Conservation (phyloP, 2,888 invertebrate genomes). For the Homarus gammarus region DNA sequence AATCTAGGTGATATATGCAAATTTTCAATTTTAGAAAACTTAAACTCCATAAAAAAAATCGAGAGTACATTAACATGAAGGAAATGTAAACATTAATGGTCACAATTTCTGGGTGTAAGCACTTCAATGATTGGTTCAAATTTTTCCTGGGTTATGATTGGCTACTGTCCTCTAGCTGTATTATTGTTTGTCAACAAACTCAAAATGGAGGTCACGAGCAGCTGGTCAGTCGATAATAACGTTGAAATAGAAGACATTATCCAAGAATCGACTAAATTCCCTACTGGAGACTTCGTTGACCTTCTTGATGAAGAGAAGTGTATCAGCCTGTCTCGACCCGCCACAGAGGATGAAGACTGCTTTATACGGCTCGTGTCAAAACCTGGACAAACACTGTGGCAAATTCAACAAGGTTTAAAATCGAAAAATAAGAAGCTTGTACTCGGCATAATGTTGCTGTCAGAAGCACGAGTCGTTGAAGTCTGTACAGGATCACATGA, state of each 20-base stretch:
- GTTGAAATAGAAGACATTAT: conserved; percentile 5
- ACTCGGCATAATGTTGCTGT: conserved; percentile 22
- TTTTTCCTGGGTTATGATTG: not conserved
- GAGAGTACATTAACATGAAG: too few species aligned
- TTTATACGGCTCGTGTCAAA: not conserved
- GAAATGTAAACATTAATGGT: too few species aligned
- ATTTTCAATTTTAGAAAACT: too few species aligned
- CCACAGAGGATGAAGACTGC: not conserved
- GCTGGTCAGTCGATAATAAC: conserved; percentile 44
- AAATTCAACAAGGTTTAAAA: not conserved
- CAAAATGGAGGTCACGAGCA: conserved; percentile 45
- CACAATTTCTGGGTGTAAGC: too few species aligned
- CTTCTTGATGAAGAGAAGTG: conserved; percentile 59
- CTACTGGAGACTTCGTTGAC: conserved; percentile 45
- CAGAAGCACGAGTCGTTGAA: conserved; percentile 53
- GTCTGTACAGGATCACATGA: conserved; percentile 47
- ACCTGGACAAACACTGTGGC: not conserved
- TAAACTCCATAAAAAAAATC: too few species aligned
- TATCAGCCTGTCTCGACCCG: conserved; percentile 35
- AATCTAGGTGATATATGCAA: too few species aligned
- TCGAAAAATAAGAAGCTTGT: not conserved
- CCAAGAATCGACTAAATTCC: conserved; percentile 39
- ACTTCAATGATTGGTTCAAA: too few species aligned
- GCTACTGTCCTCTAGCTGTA: not conserved
- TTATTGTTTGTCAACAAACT: not conserved